A percentile compares a stretch with the other conserved stretches of the same genome.
Conservation (phyloP, 2,113 vertebrate genomes). For the Poeciliopsis turrubarensis region DNA sequence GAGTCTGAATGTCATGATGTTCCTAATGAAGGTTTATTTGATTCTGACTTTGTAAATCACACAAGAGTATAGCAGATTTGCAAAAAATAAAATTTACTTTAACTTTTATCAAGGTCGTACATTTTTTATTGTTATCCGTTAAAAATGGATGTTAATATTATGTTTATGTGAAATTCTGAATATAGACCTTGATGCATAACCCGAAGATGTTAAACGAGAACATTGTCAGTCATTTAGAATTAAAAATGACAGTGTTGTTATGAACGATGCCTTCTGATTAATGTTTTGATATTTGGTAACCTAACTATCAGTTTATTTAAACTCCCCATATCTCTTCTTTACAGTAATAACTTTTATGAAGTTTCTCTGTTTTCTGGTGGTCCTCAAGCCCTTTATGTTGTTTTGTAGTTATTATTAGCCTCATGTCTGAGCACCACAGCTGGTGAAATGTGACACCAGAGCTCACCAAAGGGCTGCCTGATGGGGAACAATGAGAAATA, state of each 20-base stretch:
- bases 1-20: no score
- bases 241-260: not conserved
- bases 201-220: not conserved
- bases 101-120: not conserved
- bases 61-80: not conserved
- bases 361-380: conserved; percentile 23
- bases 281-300: no score
- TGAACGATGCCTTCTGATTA: not conserved
- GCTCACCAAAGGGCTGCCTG: conserved; percentile 33
- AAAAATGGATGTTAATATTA: not conserved
- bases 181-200: not conserved
- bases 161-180: not conserved
- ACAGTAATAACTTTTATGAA: conserved; percentile 7
- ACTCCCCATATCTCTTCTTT: not conserved
- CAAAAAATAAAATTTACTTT: not conserved
- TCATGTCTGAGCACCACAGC: conserved; percentile 29
- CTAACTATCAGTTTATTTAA: not conserved
- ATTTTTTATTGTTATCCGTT: not conserved
- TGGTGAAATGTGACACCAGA: conserved; percentile 37
- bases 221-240: not conserved
- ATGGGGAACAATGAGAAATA: conserved; percentile 14
- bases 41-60: not conserved
- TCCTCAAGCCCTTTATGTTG: conserved; percentile 25
- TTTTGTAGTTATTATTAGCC: conserved; percentile 58
- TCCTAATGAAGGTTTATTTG: not conserved